These are phyloP conservation scores for Epirrhoe alternata DNA, from an alignment of 2,888 invertebrate genomes.

Conservation along the genomic window DNA sequence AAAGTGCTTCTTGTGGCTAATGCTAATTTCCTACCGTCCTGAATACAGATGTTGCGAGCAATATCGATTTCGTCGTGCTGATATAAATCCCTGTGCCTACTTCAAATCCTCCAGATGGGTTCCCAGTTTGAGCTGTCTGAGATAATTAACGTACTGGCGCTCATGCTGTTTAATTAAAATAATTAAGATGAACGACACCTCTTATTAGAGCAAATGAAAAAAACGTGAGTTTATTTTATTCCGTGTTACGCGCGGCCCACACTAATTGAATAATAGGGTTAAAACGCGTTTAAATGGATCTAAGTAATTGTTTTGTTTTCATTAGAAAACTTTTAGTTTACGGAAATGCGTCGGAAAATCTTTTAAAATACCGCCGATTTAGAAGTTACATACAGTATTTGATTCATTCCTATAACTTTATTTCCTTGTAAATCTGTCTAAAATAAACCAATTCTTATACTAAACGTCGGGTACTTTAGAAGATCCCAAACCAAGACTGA, in stretches of 20 bases:
- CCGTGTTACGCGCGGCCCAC: background rate
- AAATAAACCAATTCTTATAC: too few species aligned
- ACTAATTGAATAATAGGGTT: slow-evolving; percentile 11
- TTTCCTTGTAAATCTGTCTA: too few species aligned
- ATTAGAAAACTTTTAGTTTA: too few species aligned
- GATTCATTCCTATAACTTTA: too few species aligned
- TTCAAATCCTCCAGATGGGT: slow-evolving; percentile 21
- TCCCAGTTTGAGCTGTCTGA: slow-evolving; percentile 14
- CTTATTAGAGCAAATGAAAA: background rate
- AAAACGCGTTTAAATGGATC: slow-evolving; percentile 1
- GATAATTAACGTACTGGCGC: slow-evolving; percentile 2
- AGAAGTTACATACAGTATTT: too few species aligned
- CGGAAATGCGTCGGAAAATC: too few species aligned
- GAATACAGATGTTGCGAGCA: slow-evolving; percentile 50
- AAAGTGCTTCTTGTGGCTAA: slow-evolving; percentile 41
- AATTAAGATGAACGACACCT: slow-evolving; percentile 13
- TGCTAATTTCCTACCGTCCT: slow-evolving; percentile 45
- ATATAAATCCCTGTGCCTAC: slow-evolving; percentile 39
- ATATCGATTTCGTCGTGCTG: slow-evolving; percentile 47
- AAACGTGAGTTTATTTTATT: background rate
- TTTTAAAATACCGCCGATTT: too few species aligned
- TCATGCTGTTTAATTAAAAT: slow-evolving; percentile 1
- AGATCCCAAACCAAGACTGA: too few species aligned
- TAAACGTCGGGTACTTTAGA: too few species aligned
- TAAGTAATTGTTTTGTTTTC: background rate